Percentiles rank a stretch among this genome's conserved stretches.
Conservation (phyloP, 1,140 invertebrate genomes). For the Tigriopus japonicus region DNA sequence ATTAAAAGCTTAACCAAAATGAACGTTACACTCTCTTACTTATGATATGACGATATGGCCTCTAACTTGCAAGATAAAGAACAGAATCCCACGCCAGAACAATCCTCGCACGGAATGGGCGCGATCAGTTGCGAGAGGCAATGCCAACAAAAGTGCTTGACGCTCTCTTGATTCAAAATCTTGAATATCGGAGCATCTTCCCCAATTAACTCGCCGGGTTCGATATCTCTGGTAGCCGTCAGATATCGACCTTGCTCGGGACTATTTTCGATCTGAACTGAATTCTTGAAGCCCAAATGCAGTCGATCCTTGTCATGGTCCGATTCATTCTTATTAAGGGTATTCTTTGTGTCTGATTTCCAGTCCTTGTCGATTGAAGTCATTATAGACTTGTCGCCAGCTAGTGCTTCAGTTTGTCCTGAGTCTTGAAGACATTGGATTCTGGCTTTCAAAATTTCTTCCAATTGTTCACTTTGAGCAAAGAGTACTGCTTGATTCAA, state of each 20-base stretch:
- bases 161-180: background rate
- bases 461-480: too few species aligned
- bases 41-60: constrained; percentile 1
- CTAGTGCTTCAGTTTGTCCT: background rate
- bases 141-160: background rate
- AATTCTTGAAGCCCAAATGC: background rate
- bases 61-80: background rate
- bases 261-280: background rate
- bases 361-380: background rate
- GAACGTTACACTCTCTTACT: background rate
- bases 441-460: too few species aligned
- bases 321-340: background rate
- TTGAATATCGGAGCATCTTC: background rate
- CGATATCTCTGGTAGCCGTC: background rate
- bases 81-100: constrained; percentile 3
- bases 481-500: too few species aligned
- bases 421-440: too few species aligned
- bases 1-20: too few species aligned
- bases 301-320: background rate
- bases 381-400: background rate
- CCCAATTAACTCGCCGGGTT: background rate
- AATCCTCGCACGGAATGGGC: background rate
- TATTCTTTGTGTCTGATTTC: background rate
- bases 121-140: background rate
- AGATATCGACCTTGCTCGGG: background rate